Base-by-base conservation (phyloP, 1,140 invertebrate species). In the Achatina immaculata region DNA sequence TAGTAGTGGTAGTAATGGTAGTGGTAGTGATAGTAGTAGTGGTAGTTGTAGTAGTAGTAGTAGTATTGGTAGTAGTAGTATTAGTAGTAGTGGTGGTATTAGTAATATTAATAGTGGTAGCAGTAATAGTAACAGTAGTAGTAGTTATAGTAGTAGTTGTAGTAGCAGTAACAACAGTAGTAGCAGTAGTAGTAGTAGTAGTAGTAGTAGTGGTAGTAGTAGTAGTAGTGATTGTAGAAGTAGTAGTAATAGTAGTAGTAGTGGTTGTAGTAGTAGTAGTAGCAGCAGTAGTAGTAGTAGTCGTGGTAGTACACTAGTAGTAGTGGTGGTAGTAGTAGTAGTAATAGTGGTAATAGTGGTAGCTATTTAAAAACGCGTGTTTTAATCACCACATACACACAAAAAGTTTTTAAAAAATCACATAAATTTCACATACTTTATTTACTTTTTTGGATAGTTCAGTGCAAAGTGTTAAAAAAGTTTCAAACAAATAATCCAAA, bases 191-290 rank as follows among this genome's bases (percentile, higher is more conserved):
- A 42, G 7, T 71, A 42, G 68, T 40, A 21, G 16, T 62, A 62
- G 58, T 31, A 62, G n/a, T 62, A 62, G 58, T 62, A 62, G 58
- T 62, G 31, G n/a, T 31, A 62, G n/a, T 62, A 62, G 58, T 62
- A 62, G 6, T 2, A 55, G 48, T 55, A 55, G 48, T 55, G 24
- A 21, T 19, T 21, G 58, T 31, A 31, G 58, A 31, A 62, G 58
- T 62, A 21, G 58, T 31, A 62, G 58, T 31, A 31, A 28, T 62
- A 62, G 58, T 31, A 62, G n/a, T 31, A 31, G n/a, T 62, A 62
- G n/a, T 31, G 6, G n/a, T 62, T 31, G 58, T 31, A 21, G n/a
- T 62, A 62, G 21, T 62, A 31, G 21, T 31, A 62, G 58, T 31
- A 62, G 58, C 6, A 31, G 58, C 31, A 62, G 58, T 62, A 62